A percentile compares a stretch with the other conserved stretches of the same genome.
These are phyloP conservation scores for Montipora sp. DNA, from an alignment of 64 coral and sea anemone genomes.

Conservation along the genomic window DNA sequence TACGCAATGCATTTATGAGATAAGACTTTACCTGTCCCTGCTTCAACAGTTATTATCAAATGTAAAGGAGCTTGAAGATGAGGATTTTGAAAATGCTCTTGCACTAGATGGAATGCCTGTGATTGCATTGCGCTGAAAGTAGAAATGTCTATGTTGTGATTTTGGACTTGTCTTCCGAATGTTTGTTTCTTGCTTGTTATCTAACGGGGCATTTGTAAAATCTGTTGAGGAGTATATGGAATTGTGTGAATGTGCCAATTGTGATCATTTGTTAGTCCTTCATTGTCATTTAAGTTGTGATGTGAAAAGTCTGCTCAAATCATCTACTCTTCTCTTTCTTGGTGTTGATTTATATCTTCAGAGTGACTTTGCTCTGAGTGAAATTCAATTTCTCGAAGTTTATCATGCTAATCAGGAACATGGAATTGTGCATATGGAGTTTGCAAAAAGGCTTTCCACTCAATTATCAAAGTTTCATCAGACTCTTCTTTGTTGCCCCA, in stretches of 20 bases:
- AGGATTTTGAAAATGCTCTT: constrained; percentile 38
- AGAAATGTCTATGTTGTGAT: constrained; percentile 52
- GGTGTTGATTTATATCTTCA: constrained; percentile 30
- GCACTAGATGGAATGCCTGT: constrained; percentile 44
- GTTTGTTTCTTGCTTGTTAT: constrained; percentile 29
- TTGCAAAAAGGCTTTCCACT: constrained; percentile 40
- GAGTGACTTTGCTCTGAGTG: not conserved
- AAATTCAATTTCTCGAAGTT: constrained; percentile 26
- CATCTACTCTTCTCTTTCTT: constrained; percentile 47
- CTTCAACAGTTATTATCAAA: constrained; percentile 21
- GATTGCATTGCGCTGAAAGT: constrained; percentile 24
- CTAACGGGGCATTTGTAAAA: constrained; percentile 19
- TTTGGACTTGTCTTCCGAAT: not conserved
- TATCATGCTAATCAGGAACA: constrained; percentile 48
- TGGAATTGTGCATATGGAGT: constrained; percentile 38
- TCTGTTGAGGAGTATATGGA: constrained; percentile 1
- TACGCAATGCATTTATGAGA: constrained; percentile 47
- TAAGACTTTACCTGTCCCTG: constrained; percentile 33
- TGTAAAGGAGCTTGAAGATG: constrained; percentile 17
- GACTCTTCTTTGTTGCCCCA: constrained; percentile 16
- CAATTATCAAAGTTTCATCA: constrained; percentile 46
- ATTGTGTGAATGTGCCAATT: constrained; percentile 17
- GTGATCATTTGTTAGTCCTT: constrained; percentile 27
- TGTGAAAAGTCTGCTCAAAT: constrained; percentile 48
- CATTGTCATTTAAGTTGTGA: constrained; percentile 7